Evolutionary conservation across 2,113 vertebrate species (phyloP).

Genomic region (Jaculus jaculus): DNA sequence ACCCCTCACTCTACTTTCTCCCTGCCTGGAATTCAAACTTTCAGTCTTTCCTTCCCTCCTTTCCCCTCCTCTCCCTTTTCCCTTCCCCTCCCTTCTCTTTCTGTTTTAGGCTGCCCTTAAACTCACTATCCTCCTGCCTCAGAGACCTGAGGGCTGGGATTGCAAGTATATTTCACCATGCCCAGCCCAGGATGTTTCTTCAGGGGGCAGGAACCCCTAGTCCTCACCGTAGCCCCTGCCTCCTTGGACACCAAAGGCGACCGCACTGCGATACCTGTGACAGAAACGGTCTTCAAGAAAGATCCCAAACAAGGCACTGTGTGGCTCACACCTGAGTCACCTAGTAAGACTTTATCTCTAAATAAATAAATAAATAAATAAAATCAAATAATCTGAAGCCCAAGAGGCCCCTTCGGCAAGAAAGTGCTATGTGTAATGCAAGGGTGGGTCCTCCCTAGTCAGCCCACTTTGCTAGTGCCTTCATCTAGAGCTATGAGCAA

Average conservation of each 20-base stretch:
- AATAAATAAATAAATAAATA: background rate
- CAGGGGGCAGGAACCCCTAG: background rate
- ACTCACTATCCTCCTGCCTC: background rate
- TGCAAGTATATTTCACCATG: background rate
- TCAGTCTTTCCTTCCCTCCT: too few species aligned
- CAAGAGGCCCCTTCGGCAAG: background rate
- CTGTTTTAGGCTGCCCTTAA: background rate
- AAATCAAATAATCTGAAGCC: too few species aligned
- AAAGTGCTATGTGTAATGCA: background rate
- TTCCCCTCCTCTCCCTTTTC: background rate
- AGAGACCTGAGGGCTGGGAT: background rate
- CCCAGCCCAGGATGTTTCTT: background rate
- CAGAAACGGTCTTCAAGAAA: background rate
- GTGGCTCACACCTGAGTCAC: background rate
- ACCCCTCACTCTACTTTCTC: background rate
- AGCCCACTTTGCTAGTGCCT: background rate
- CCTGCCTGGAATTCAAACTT: background rate
- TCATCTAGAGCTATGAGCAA: background rate
- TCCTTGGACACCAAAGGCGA: background rate
- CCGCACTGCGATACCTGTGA: background rate
- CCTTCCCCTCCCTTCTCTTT: background rate
- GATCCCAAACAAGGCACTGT: background rate
- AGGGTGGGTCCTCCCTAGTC: background rate
- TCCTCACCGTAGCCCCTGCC: background rate
- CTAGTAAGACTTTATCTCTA: background rate